Percentiles rank a stretch among this genome's conserved stretches.
phyloP scores from a whole-genome alignment of 30 jellyfish, hydroid and myxozoan genomes.

The Clytia hemisphaerica region DNA sequence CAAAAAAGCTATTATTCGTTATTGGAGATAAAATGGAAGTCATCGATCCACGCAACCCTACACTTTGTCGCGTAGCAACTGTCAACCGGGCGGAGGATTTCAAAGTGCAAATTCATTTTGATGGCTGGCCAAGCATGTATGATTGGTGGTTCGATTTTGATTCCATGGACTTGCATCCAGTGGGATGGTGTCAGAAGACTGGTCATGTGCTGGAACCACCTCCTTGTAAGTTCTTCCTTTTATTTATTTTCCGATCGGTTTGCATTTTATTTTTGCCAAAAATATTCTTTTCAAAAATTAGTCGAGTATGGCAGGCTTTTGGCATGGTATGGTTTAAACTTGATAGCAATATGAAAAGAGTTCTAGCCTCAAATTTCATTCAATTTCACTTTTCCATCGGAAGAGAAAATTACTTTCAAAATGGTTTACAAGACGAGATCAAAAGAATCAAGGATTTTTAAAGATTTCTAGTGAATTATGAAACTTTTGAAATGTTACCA shows the following conservation, averaged over 20 bases:
- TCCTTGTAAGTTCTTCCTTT: constrained; percentile 56
- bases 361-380: too few species aligned
- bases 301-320: too few species aligned
- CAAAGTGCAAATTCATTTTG: constrained; percentile 83
- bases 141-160: constrained; percentile 95
- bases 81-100: constrained; percentile 53
- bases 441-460: too few species aligned
- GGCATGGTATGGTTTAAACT: too few species aligned
- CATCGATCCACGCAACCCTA: constrained; percentile 96
- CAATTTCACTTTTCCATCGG: too few species aligned
- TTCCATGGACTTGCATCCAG: constrained; percentile 91
- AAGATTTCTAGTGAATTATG: too few species aligned
- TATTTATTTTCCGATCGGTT: not conserved
- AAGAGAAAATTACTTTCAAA: too few species aligned
- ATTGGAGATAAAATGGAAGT: constrained; percentile 82
- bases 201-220: constrained; percentile 93
- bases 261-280: too few species aligned
- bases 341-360: too few species aligned
- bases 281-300: too few species aligned
- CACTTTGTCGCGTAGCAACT: constrained; percentile 84
- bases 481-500: too few species aligned
- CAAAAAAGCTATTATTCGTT: constrained; percentile 43
- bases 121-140: constrained; percentile 86
- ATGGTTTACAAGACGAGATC: too few species aligned
- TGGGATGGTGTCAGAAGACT: constrained; percentile 85